Evolutionary conservation across 2,888 invertebrate genomes (phyloP).

Genomic region (Clistopyga incitator): DNA sequence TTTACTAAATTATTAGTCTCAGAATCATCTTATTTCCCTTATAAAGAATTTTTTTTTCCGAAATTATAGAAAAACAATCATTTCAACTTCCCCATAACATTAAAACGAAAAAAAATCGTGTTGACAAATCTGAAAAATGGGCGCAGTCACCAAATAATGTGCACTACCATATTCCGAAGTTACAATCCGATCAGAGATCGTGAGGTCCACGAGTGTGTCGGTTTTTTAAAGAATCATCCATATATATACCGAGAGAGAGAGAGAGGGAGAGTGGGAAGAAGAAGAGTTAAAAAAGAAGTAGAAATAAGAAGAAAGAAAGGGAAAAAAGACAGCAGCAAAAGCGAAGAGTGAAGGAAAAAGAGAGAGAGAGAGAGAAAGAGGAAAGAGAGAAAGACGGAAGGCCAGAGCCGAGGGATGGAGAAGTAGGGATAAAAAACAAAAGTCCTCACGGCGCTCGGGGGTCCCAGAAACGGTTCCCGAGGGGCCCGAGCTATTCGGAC

Average conservation of each 20-base stretch:
- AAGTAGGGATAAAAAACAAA: constrained; percentile 69
- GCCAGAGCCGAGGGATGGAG: constrained; percentile 30
- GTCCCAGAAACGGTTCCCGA: constrained; percentile 69
- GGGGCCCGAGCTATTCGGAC: constrained; percentile 81
- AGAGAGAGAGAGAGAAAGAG: constrained; percentile 63
- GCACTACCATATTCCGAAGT: no score
- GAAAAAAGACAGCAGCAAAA: constrained; percentile 36
- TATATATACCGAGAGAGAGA: neutral
- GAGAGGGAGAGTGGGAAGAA: constrained; percentile 45
- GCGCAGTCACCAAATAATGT: no score
- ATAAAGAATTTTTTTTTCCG: no score
- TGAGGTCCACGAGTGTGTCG: no score
- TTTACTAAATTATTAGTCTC: no score
- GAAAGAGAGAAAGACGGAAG: neutral
- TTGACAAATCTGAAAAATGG: no score
- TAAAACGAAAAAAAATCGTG: no score
- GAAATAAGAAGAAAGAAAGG: constrained; percentile 70
- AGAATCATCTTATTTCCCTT: no score
- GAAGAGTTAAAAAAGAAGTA: constrained; percentile 32
- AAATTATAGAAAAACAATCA: no score
- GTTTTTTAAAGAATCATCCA: no score
- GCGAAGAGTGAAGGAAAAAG: constrained; percentile 14
- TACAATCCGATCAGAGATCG: no score
- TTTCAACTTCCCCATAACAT: no score
- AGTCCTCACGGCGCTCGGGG: constrained; percentile 73